Base-by-base conservation (phyloP, 2,797 vertebrate genomes). In the Helostoma temminkii region DNA sequence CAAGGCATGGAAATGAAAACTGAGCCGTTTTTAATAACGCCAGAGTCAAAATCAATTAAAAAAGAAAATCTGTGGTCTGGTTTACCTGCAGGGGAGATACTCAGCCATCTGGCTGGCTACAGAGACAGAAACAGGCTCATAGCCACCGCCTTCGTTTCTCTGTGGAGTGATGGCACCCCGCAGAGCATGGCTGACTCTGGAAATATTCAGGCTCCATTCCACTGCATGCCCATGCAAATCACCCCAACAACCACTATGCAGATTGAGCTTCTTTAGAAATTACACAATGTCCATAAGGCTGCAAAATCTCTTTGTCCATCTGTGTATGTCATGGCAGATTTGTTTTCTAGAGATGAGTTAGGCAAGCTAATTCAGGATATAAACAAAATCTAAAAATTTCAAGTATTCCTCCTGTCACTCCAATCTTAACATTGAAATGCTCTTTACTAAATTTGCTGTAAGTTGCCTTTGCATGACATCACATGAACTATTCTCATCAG, bases 221-320 rank as follows among this genome's bases (percentile, higher is more conserved):
- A 62, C 72, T 30, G 49, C 86, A 82, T 73, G 80, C 70, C 82
- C 74, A 9, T 71, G 81, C 89, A 90, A 92, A 93, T 88, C 88
- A 92, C 83, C 84, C 74, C 71, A 83, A 88, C 88, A 88, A 89
- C 75, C 77, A 34, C 32, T 0, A 61, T 73, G 77, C 92, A 93
- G 90, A 93, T 88, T 91, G 89, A 88, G 88, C 78, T 79, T 71
- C 74, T 80, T 89, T 87, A 80, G 76, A 78, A 83, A 88, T 88
- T 88, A 89, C 78, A 90, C 47, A 67, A 74, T 32, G 26, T 48
- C 78, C 87, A 88, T 84, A 87, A 76, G 85, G 90, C 78, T 62
- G 54, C 43, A 2, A 68, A 76, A 84, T 88, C 81, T 66, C 71
- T 71, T 67, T 74, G 82, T 86, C 74, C 69, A 15, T 43, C 61